Conservation (phyloP, 2,797 vertebrate genomes). For the Coregonus sp. region DNA sequence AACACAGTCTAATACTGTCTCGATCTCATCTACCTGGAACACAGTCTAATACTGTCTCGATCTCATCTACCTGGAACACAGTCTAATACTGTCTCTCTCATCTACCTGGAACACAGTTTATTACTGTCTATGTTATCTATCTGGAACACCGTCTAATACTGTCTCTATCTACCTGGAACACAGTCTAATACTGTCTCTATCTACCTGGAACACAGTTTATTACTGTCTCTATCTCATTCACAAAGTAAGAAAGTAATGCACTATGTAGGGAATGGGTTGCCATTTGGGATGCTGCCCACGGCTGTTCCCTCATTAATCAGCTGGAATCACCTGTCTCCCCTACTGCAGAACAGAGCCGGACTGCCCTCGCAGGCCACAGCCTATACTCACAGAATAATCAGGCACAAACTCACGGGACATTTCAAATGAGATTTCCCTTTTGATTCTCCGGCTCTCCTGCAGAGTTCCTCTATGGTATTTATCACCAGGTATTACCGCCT, state of each 20-base stretch:
- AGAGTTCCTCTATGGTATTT: conserved; percentile 61
- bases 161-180: too few relatives aligned
- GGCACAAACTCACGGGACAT: conserved; percentile 73
- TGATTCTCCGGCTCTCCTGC: conserved; percentile 71
- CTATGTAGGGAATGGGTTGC: not conserved
- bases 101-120: too few relatives aligned
- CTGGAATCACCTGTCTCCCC: conserved; percentile 83
- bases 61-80: too few relatives aligned
- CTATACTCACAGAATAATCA: conserved; percentile 81
- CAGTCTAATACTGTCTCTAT: too few relatives aligned
- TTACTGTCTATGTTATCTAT: too few relatives aligned
- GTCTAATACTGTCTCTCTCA: too few relatives aligned
- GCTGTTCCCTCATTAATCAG: conserved; percentile 91
- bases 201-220: too few relatives aligned
- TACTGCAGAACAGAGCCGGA: conserved; percentile 46
- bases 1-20: too few relatives aligned
- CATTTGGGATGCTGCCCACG: conserved; percentile 54
- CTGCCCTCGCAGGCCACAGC: conserved; percentile 76
- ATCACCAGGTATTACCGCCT: conserved; percentile 62
- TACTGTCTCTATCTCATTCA: too few relatives aligned
- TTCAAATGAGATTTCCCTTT: conserved; percentile 82
- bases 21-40: too few relatives aligned
- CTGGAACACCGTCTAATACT: too few relatives aligned
- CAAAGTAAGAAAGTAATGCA: not conserved
- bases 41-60: too few relatives aligned